Evolutionary conservation across 2,888 invertebrate genomes (phyloP).

Genomic region (Periphyllus acericola): DNA sequence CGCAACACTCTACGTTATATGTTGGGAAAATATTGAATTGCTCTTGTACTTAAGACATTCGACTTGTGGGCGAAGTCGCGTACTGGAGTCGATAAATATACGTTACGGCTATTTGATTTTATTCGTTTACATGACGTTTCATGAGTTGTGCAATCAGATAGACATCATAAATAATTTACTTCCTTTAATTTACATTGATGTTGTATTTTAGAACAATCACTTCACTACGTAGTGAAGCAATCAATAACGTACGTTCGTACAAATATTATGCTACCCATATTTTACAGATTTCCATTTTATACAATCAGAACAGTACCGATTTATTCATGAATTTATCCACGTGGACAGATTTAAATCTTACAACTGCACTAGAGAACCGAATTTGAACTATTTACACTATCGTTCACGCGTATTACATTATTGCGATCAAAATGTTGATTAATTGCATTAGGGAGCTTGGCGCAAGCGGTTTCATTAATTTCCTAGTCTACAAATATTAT

Average conservation of each 20-base stretch:
- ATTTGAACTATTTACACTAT: no score
- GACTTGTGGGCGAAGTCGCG: slow-evolving; percentile 37
- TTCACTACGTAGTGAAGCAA: background rate
- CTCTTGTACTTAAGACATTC: background rate
- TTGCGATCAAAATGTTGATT: no score
- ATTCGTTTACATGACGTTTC: slow-evolving; percentile 18
- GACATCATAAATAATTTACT: background rate
- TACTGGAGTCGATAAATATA: slow-evolving; percentile 27
- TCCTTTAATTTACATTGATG: background rate
- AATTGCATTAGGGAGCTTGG: no score
- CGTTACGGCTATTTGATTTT: slow-evolving; percentile 9
- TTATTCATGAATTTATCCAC: background rate
- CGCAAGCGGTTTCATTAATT: no score
- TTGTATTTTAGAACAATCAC: background rate
- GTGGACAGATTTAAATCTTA: no score
- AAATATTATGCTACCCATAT: background rate
- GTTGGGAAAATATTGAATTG: slow-evolving; percentile 24
- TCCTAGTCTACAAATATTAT: background rate
- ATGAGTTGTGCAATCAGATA: slow-evolving; percentile 3
- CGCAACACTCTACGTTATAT: background rate
- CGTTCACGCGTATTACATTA: no score
- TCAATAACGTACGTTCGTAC: background rate
- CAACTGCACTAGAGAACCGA: no score
- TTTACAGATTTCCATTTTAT: background rate
- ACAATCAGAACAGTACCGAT: background rate